Conservation (phyloP, 2,113 vertebrate genomes). For the Mustelus asterias region DNA sequence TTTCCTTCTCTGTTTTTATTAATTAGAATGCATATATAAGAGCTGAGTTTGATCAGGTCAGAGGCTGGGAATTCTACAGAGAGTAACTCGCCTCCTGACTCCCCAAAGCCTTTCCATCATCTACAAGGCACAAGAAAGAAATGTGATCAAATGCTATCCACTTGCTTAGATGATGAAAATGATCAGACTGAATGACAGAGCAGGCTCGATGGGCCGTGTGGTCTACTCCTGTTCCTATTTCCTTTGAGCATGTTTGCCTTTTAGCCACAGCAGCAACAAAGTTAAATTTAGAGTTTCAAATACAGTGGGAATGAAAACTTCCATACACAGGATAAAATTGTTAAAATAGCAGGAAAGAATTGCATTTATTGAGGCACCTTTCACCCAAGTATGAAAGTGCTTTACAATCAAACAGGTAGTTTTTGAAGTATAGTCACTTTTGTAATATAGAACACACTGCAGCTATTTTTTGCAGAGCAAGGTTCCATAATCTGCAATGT, state of each 20-base stretch:
- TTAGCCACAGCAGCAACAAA: background rate
- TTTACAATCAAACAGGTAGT: background rate
- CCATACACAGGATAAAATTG: background rate
- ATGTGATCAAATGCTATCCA: too few relatives aligned
- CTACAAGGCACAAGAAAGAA: too few relatives aligned
- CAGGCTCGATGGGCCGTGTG: too few relatives aligned
- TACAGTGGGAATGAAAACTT: background rate
- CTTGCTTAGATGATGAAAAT: too few relatives aligned
- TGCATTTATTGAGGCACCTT: background rate
- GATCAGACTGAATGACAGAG: too few relatives aligned
- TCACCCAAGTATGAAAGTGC: background rate
- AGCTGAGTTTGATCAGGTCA: too few relatives aligned
- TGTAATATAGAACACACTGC: background rate
- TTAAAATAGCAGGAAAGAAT: background rate
- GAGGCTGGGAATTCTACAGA: too few relatives aligned
- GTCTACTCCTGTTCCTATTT: too few relatives aligned
- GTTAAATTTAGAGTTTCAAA: background rate
- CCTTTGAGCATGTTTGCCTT: background rate
- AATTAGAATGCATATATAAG: too few relatives aligned
- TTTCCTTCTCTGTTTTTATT: too few relatives aligned
- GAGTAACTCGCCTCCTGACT: too few relatives aligned
- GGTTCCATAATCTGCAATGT: background rate
- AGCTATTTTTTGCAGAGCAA: background rate
- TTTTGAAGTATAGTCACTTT: background rate
- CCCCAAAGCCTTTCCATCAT: too few relatives aligned